Base-by-base conservation (phyloP, 2,113 vertebrate genomes). In the Porphyrio hochstetteri region DNA sequence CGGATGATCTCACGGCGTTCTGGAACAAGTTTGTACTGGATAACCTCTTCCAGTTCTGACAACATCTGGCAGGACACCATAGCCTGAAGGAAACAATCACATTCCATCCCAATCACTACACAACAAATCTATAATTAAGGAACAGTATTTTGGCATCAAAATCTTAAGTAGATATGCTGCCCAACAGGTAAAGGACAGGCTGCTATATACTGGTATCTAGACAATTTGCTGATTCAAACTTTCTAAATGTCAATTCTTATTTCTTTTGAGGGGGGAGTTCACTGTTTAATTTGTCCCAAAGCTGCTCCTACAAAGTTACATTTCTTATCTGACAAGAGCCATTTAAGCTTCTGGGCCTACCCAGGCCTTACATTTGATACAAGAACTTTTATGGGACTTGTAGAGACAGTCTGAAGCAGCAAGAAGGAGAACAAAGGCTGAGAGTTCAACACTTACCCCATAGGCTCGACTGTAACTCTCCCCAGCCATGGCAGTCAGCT, bases 1-100 rank as follows among this genome's bases (percentile, higher is more conserved):
- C 99, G 98, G 95, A 99, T 99, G 97, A 99, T 99, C 98, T 99
- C 99, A 24, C 99, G 98, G 53, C 99, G 99, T 59, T 99, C 99
- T 4, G 99, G 99, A 57, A 99, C 99, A 94, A 99, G 98, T 96
- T 99, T 99, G 86, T 99, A 99, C 98, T 99, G 99, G 98, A 99
- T 99, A 53, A 99, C 99, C 96, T 99, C 99, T 97, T 99, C 99
- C 88, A 99, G 98, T 97, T 99, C 99, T 2, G 99, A 99, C 70
- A 99, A 98, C 99, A 99, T 99, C 97, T 99, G 99, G 97, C 99
- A 99, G 79, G 99, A 99, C 23, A 99, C 99, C 99, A 99, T 99
- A 79, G 99, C 99, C 99, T 99, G 86, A 65, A 68, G 87, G 94
- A 61, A 96, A 96, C 83, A 97, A 97, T 68, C 97, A 97, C 96